Evolutionary conservation across 1,140 invertebrate genomes (phyloP).

Genomic region (Euura saliciscinereae): DNA sequence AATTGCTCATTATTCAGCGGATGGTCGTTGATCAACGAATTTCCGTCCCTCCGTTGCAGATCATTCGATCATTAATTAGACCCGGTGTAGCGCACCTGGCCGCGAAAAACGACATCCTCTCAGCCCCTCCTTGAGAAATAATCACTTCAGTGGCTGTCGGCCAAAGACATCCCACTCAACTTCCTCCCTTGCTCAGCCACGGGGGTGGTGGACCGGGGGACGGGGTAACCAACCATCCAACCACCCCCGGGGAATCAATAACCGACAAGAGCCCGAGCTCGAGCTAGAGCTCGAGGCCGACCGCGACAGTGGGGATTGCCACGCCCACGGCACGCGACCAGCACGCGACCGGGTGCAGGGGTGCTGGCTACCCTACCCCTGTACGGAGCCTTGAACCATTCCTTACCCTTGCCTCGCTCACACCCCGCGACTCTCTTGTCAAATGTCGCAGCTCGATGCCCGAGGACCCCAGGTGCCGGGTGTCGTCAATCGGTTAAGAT

Average conservation of each 20-base stretch:
- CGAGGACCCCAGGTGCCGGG: too few species aligned
- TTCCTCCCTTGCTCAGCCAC: neutral
- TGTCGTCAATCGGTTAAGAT: too few species aligned
- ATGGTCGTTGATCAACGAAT: too few species aligned
- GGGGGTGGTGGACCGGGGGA: neutral
- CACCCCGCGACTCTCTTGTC: neutral
- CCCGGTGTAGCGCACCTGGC: too few species aligned
- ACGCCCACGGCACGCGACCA: constrained; percentile 5
- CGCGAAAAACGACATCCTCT: too few species aligned
- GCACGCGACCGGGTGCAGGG: constrained; percentile 2
- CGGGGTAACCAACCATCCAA: constrained; percentile 5
- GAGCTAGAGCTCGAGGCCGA: neutral
- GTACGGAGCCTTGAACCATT: neutral
- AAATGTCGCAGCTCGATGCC: neutral
- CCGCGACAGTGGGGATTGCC: neutral
- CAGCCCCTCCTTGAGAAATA: neutral
- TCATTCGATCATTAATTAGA: too few species aligned
- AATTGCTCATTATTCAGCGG: too few species aligned
- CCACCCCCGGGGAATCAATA: constrained; percentile 6
- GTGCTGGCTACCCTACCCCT: neutral
- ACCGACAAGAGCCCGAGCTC: constrained; percentile 4
- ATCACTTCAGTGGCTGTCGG: constrained; percentile 5
- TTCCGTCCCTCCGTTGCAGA: too few species aligned
- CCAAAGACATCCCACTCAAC: constrained; percentile 3
- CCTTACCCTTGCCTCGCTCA: neutral